A percentile compares a stretch with the other conserved stretches of the same genome.
phyloP scores from a whole-genome alignment of 2,888 invertebrate species.

The Callosobruchus maculatus region DNA sequence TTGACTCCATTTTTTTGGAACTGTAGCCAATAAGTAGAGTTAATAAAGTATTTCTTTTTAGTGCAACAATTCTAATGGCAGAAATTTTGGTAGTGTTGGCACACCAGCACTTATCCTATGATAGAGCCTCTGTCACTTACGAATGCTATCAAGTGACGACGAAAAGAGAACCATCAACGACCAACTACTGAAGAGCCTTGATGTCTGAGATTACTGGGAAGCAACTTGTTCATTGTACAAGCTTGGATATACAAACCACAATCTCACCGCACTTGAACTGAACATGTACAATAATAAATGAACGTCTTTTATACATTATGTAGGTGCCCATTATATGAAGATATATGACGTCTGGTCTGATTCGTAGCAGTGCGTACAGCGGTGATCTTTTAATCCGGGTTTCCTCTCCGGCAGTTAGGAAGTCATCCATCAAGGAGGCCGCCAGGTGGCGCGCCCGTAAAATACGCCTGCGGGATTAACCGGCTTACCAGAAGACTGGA shows the following conservation, averaged over 20 bases:
- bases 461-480: neutral
- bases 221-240: neutral
- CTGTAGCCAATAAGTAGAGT: too few relatives aligned
- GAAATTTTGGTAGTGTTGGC: too few relatives aligned
- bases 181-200: too few relatives aligned
- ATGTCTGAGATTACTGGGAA: too few relatives aligned
- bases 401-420: neutral
- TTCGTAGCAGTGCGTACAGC: neutral
- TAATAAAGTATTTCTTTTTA: too few relatives aligned
- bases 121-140: too few relatives aligned
- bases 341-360: neutral
- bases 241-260: neutral
- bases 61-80: too few relatives aligned
- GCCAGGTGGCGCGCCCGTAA: neutral
- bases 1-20: too few relatives aligned
- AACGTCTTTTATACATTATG: neutral
- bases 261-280: neutral
- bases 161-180: too few relatives aligned
- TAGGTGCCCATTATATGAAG: neutral
- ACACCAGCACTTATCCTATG: too few relatives aligned
- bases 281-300: neutral
- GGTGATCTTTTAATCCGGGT: neutral
- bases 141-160: too few relatives aligned
- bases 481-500: neutral
- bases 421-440: neutral